Evolutionary conservation across 2,888 invertebrate genomes (phyloP), one percentile per base, ranked within the genome.

Genomic region (Archips crataeganus): DNA sequence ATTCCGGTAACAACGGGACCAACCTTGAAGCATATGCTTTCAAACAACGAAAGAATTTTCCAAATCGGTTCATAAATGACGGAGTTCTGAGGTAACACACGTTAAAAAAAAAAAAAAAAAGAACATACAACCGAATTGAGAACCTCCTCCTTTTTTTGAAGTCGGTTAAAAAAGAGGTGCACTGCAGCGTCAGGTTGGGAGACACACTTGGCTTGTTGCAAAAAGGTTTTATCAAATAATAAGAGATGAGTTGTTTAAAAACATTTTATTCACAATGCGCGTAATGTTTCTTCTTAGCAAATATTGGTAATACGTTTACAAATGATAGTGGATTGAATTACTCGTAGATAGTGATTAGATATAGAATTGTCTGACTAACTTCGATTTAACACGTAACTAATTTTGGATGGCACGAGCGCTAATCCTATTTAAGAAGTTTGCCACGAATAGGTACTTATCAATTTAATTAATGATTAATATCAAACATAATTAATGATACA

Each of bases 371-470:
- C 13, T 36, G 36, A 62, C 62, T 47, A 39, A 10, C 45, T 68
- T 74, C n/a, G 60, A 64, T 64, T 61, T 64, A 64, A 69, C 3
- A 60, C 60, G 13, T 39, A 39, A 36, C 60, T 36, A 36, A 39
- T 39, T 60, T 60, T 36, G 23, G 36, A n/a, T 60, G 36, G 13
- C 60, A 60, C 34, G 60, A 36, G 15, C n/a, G 60, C 59, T 59
- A 34, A 34, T 59, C 15, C 15, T 57, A 57, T 32, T 32, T 32
- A 2, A 57, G 57, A 57, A 57, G 11, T 57, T 11, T 32, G 13
- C 32, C 11, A 57, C 23, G 2, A 54, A 6, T 39, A 39, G 49
- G 54, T 54, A 23, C n/a, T 49, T 45, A 39, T 45, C 11, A 10
- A 45, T 45, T 45, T 45, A 45, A 6, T 5, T 4, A 1, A 39